Conservation (phyloP, 2,888 invertebrate genomes). For the Muschampia plurimacula region DNA sequence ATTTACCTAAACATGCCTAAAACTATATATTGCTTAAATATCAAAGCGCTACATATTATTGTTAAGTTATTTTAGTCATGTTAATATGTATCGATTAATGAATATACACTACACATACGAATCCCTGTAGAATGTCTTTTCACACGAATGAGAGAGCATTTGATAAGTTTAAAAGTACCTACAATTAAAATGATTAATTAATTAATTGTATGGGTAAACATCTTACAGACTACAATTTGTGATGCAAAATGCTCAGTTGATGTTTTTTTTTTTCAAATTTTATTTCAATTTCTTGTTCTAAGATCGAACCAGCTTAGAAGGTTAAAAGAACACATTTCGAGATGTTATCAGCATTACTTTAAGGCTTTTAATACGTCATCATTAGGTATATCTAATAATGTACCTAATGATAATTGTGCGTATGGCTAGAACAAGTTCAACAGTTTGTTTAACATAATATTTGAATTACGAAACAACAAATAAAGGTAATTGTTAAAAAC, state of each 20-base stretch:
- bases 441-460: conserved; percentile 8
- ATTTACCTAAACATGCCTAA: conserved; percentile 19
- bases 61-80: conserved; percentile 27
- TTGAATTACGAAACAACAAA: conserved; percentile 37
- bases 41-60: conserved; percentile 31
- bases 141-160: conserved; percentile 57
- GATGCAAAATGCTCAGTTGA: conserved; percentile 11
- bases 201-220: conserved; percentile 16
- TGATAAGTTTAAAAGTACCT: conserved; percentile 38
- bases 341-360: conserved; percentile 3
- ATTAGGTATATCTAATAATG: conserved; percentile 6
- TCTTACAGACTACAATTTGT: conserved; percentile 27
- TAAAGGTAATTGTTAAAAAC: conserved; percentile 20
- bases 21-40: conserved; percentile 35
- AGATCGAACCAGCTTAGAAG: neutral
- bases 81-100: conserved; percentile 31
- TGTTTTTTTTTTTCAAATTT: neutral
- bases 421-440: conserved; percentile 39
- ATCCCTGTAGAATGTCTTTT: conserved; percentile 76
- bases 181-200: conserved; percentile 26
- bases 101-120: conserved; percentile 50
- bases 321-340: neutral
- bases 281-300: neutral
- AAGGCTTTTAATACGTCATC: neutral
- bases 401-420: conserved; percentile 33